Conservation (phyloP, 2,113 vertebrate genomes). For the Anguilla rostrata region DNA sequence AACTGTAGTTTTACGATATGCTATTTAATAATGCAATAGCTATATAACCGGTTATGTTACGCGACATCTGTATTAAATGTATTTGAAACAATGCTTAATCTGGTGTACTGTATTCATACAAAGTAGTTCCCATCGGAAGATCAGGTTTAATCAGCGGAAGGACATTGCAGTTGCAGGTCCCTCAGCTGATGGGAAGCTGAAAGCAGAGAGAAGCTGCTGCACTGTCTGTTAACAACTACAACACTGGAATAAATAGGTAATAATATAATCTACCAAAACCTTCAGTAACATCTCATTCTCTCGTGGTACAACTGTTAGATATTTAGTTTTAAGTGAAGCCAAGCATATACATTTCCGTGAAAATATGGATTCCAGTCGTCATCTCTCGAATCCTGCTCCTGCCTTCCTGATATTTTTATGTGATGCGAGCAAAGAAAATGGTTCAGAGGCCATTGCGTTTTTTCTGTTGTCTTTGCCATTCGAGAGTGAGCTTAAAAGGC, state of each 20-base stretch:
- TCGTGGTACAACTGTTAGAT: background rate
- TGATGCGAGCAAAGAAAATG: conserved; percentile 45
- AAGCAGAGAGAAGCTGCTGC: conserved; percentile 67
- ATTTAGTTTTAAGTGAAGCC: background rate
- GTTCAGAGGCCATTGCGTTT: conserved; percentile 68
- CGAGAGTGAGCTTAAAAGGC: background rate
- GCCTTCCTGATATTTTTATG: conserved; percentile 67
- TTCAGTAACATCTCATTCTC: conserved; percentile 50
- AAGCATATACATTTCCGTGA: conserved; percentile 37
- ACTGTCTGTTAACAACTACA: conserved; percentile 73
- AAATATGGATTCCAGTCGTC: conserved; percentile 50
- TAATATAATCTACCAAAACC: conserved; percentile 51
- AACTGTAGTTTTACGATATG: background rate
- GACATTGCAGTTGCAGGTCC: conserved; percentile 64
- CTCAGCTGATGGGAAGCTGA: conserved; percentile 68
- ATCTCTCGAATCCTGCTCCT: conserved; percentile 64
- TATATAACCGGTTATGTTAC: background rate
- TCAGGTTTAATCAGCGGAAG: conserved; percentile 56
- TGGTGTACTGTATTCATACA: background rate
- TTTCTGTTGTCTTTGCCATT: conserved; percentile 18
- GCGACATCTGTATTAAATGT: background rate
- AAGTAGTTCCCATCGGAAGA: conserved; percentile 64
- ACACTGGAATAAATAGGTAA: conserved; percentile 74
- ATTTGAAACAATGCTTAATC: background rate
- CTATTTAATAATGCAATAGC: background rate